Conservation (phyloP, 2,113 vertebrate genomes). For the Xiphias gladius region DNA sequence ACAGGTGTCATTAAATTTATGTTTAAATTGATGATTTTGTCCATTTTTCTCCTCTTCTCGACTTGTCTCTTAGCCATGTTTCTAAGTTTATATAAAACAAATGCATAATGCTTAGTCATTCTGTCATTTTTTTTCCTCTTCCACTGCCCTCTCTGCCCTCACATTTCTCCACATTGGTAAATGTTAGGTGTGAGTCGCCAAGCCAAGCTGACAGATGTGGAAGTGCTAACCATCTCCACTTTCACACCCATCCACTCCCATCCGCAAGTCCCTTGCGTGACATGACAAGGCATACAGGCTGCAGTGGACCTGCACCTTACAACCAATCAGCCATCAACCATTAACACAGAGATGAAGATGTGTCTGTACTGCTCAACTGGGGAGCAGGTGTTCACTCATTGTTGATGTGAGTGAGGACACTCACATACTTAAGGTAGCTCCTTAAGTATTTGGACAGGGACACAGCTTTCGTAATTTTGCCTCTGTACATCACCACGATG, state of each 20-base stretch:
- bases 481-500: too few relatives aligned
- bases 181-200: slow-evolving; percentile 33
- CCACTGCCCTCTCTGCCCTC: not conserved
- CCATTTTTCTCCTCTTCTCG: not conserved
- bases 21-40: not conserved
- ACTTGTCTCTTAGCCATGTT: not conserved
- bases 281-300: slow-evolving; percentile 11
- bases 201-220: slow-evolving; percentile 49
- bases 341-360: slow-evolving; percentile 26
- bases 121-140: not conserved
- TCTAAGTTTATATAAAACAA: not conserved
- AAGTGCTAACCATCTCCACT: slow-evolving; percentile 49
- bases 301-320: slow-evolving; percentile 27
- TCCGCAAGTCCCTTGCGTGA: slow-evolving; percentile 12
- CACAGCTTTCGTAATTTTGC: too few relatives aligned
- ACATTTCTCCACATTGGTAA: slow-evolving; percentile 21
- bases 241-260: slow-evolving; percentile 52
- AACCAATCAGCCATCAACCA: slow-evolving; percentile 33
- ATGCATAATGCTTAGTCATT: not conserved
- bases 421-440: too few relatives aligned
- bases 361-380: not conserved
- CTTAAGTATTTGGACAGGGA: too few relatives aligned
- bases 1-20: not conserved
- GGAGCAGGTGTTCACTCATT: slow-evolving; percentile 43
- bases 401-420: too few relatives aligned